phyloP scores from a whole-genome alignment of 2,113 vertebrate genomes.

The Colaptes auratus region DNA sequence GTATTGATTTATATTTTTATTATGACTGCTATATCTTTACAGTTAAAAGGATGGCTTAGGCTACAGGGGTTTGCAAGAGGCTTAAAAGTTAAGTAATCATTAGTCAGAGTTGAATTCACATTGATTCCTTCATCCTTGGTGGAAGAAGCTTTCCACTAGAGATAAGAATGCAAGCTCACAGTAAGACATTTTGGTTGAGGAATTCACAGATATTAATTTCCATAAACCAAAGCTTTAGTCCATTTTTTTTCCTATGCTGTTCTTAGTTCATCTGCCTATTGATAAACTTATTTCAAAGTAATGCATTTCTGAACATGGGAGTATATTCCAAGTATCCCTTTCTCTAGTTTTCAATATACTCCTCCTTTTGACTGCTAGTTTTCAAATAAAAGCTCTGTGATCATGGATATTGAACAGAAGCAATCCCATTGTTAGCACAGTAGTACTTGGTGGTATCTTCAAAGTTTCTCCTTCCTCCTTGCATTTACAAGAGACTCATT shows the following conservation, averaged over 20 bases:
- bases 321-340: background rate
- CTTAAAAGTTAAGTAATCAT: slow-evolving; percentile 36
- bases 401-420: background rate
- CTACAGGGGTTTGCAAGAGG: slow-evolving; percentile 33
- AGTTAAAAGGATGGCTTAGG: background rate
- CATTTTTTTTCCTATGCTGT: background rate
- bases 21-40: slow-evolving; percentile 11
- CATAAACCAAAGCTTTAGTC: background rate
- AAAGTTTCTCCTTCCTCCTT: background rate
- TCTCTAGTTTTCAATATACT: background rate
- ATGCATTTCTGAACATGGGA: background rate
- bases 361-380: background rate
- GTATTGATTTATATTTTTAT: background rate
- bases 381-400: background rate
- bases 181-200: slow-evolving; percentile 3
- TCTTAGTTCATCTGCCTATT: background rate
- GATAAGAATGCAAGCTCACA: background rate
- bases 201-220: background rate
- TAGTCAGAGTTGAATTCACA: slow-evolving; percentile 44
- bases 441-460: background rate
- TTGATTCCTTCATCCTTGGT: slow-evolving; percentile 39
- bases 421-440: background rate
- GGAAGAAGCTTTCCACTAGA: slow-evolving; percentile 1
- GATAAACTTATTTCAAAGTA: background rate
- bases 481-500: background rate